phyloP scores from a whole-genome alignment of 2,888 invertebrate genomes.

The Criorhina ranunculi region DNA sequence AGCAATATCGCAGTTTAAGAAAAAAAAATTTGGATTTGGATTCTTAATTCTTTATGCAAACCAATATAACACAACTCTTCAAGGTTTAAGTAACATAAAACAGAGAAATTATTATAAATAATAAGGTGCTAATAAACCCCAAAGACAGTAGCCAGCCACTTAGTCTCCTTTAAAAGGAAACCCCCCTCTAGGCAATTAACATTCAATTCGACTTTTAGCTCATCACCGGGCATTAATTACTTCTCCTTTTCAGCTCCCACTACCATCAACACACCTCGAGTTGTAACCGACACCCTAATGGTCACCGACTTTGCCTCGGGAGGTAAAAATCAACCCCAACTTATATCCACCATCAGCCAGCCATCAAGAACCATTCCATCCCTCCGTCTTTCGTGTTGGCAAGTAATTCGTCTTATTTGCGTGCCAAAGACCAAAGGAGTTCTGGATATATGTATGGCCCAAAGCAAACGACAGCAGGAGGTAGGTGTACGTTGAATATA shows the following conservation, averaged over 20 bases:
- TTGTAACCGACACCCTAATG: constrained; percentile 53
- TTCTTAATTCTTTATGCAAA: not conserved
- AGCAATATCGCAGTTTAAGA: too few relatives aligned
- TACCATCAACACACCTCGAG: constrained; percentile 23
- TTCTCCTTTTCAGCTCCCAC: not conserved
- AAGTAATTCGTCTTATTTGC: constrained; percentile 75
- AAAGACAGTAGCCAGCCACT: not conserved
- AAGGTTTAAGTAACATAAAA: not conserved
- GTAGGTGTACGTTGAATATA: constrained; percentile 48
- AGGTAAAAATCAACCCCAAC: constrained; percentile 33
- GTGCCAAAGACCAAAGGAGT: constrained; percentile 67
- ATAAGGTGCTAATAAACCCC: not conserved
- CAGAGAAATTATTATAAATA: not conserved
- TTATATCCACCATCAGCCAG: constrained; percentile 25
- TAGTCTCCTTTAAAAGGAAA: not conserved
- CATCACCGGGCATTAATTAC: constrained; percentile 27
- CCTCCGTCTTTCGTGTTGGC: constrained; percentile 59
- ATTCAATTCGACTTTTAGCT: constrained; percentile 10
- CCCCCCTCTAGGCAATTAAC: constrained; percentile 10
- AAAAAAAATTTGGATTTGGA: too few relatives aligned
- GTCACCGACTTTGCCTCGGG: constrained; percentile 51
- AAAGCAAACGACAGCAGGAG: constrained; percentile 62
- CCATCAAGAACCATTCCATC: constrained; percentile 32
- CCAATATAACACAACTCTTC: not conserved
- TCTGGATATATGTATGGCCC: constrained; percentile 67